A percentile compares a stretch with the other conserved stretches of the same genome.
These are phyloP conservation scores for human DNA, from an alignment of 2,113 vertebrate species.

Conservation along the genomic window DNA sequence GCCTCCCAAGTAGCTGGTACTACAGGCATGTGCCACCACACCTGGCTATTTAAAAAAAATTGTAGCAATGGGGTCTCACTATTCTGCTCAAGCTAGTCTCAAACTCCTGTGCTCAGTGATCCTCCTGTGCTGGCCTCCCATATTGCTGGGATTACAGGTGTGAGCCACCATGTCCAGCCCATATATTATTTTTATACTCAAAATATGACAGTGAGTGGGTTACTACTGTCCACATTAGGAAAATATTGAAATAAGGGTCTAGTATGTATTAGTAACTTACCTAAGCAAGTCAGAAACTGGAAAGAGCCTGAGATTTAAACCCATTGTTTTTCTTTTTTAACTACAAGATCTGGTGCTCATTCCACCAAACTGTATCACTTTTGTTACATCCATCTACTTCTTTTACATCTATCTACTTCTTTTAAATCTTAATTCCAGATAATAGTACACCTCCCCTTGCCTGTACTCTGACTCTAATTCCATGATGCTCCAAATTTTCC, in stretches of 20 bases:
- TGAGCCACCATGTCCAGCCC: too few species aligned
- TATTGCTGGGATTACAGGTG: too few species aligned
- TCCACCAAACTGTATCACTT: not conserved
- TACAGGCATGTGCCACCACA: too few species aligned
- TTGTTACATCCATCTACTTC: not conserved
- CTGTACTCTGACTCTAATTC: not conserved
- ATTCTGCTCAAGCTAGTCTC: too few species aligned
- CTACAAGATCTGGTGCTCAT: not conserved
- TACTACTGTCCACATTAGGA: not conserved
- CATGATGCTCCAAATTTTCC: not conserved
- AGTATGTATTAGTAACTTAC: not conserved
- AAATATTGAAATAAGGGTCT: not conserved
- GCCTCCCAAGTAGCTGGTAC: too few species aligned
- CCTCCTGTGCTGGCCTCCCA: too few species aligned
- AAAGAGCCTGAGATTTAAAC: not conserved
- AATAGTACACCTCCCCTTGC: not conserved
- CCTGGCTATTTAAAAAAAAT: too few species aligned
- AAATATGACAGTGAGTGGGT: not conserved
- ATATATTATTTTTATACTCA: not conserved
- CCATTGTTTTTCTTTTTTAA: not conserved
- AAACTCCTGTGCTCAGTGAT: too few species aligned
- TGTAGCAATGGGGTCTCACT: too few species aligned
- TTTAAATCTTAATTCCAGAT: not conserved
- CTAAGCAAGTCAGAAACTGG: not conserved
- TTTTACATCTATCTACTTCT: not conserved